Base-by-base conservation (phyloP, 2,888 invertebrate genomes). In the Pycnomerus fuliginosus region DNA sequence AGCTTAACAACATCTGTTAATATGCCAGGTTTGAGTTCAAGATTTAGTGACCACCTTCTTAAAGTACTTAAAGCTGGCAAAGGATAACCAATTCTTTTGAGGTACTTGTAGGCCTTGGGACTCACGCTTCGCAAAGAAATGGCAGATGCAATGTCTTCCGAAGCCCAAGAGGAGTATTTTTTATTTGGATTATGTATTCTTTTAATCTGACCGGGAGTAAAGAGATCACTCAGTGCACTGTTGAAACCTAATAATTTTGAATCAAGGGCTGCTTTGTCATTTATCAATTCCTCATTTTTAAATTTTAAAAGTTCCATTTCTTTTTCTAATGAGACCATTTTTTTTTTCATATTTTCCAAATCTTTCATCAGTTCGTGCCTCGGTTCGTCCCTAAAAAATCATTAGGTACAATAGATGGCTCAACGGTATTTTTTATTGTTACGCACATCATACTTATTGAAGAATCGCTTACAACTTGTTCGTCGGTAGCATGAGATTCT, bases 81-180 rank as follows among this genome's bases (percentile, higher is more conserved):
- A n/a, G 30, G 30, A 23, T 14, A 38, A 20, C 12, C 2, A 22
- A 16, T 28, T 13, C 30, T 12, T 14, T 16, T 11, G 1, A 50
- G 17, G 30, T 34, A 50, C 1, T 15, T 1, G 11, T 43, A 42
- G 1, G 36, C 36, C 16, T 14, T 36, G 4, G 42, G 29, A n/a
- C 36, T 36, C 2, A 42, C 29, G n/a, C 36, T 22, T 8, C 42
- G 7, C 8, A 42, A 16, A 4, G 43, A 43, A n/a, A 43, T 43
- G 12, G 43, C 43, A 3, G 37, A 28, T 13, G 43, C 22, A 10
- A 43, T 24, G 17, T 37, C 37, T 7, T 30, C 20, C 14, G 31
- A 8, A 22, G 25, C 7, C 37, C 43, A 43, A 12, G 4, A 11
- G 4, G 16, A 8, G 10, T 33, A 16, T 22, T 7, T 33, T 33